Percentiles rank a stretch among this genome's conserved stretches.
Evolutionary conservation across 2,797 vertebrate genomes (phyloP).

Genomic region (Eleutherodactylus coqui): DNA sequence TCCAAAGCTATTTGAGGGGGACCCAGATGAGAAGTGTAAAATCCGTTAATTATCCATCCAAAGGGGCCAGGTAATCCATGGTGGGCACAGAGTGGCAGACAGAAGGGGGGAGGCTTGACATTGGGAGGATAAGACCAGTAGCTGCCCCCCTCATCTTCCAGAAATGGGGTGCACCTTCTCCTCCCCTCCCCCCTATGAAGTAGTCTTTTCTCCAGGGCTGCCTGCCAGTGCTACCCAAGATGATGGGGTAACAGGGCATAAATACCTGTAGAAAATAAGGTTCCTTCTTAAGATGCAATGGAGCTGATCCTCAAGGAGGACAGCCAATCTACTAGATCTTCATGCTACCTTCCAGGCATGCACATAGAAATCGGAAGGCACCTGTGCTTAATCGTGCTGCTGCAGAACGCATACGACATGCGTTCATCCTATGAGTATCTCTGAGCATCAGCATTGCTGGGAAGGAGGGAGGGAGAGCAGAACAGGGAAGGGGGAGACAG

Average conservation of each 20-base stretch:
- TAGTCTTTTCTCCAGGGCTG: constrained; percentile 52
- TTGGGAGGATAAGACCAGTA: constrained; percentile 39
- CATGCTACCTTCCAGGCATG: neutral
- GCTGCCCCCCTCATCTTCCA: constrained; percentile 58
- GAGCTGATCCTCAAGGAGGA: constrained; percentile 7
- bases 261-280: constrained; percentile 16
- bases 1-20: constrained; percentile 27
- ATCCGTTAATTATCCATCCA: constrained; percentile 59
- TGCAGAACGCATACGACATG: constrained; percentile 47
- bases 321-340: neutral
- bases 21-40: constrained; percentile 23
- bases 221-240: constrained; percentile 37
- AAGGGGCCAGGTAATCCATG: constrained; percentile 50
- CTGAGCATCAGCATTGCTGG: constrained; percentile 49
- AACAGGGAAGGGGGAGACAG: constrained; percentile 15
- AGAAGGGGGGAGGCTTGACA: constrained; percentile 49
- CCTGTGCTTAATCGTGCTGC: constrained; percentile 50
- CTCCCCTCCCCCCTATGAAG: constrained; percentile 51
- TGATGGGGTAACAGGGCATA: constrained; percentile 34
- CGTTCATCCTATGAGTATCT: constrained; percentile 29
- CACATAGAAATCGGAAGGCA: neutral
- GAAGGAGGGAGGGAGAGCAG: constrained; percentile 41
- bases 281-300: neutral
- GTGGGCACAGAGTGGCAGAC: constrained; percentile 9
- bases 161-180: constrained; percentile 59